Conservation (phyloP, 2,113 vertebrate genomes). For the Leucopsar rothschildi region DNA sequence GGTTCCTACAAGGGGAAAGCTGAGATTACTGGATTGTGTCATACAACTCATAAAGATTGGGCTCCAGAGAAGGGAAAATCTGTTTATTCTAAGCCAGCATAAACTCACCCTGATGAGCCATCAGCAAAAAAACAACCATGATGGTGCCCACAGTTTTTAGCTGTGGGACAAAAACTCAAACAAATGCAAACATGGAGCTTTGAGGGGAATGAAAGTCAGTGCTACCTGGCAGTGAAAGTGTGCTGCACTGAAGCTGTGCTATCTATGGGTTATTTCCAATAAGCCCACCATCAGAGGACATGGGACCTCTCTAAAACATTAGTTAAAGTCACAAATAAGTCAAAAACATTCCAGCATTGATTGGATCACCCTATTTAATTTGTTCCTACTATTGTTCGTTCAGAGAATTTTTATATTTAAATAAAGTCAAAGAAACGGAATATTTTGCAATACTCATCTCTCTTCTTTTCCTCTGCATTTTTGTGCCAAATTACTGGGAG, state of each 20-base stretch:
- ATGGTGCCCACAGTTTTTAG: background rate
- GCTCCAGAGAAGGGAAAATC: background rate
- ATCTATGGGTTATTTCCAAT: background rate
- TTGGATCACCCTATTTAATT: background rate
- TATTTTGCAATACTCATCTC: background rate
- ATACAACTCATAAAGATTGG: fast-evolving
- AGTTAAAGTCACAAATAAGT: background rate
- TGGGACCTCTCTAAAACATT: background rate
- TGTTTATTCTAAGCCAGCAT: background rate
- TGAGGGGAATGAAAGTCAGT: background rate
- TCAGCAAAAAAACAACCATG: background rate
- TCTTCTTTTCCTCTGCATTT: background rate
- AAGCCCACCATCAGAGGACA: background rate
- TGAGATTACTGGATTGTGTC: background rate
- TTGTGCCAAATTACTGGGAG: background rate
- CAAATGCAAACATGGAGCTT: background rate
- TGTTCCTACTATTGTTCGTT: background rate
- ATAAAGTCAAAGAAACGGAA: background rate
- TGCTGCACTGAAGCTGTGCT: background rate
- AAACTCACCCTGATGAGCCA: background rate
- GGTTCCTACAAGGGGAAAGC: background rate
- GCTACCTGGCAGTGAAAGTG: background rate
- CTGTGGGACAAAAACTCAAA: background rate
- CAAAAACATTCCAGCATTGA: background rate
- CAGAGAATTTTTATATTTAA: background rate